phyloP scores from a whole-genome alignment of 2,888 invertebrate species.

The Drosophila basisetae region DNA sequence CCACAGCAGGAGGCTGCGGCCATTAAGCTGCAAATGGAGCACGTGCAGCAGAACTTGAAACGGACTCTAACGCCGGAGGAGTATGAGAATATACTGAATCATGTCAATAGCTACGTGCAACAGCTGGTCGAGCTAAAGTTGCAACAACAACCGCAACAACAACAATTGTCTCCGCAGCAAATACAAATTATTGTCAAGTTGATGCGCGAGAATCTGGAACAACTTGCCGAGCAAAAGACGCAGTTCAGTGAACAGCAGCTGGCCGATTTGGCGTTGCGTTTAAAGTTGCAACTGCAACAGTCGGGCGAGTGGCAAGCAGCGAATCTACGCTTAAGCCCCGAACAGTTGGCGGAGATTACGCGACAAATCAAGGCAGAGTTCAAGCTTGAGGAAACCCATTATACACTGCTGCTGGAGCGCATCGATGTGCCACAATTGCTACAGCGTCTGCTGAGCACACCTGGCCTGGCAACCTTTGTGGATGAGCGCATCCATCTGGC shows the following conservation, averaged over 20 bases:
- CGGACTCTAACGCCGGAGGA: slow-evolving; percentile 82
- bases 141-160: slow-evolving; percentile 55
- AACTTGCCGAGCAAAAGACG: slow-evolving; percentile 47
- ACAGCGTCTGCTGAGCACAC: slow-evolving; percentile 81
- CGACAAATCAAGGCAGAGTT: slow-evolving; percentile 74
- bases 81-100: slow-evolving; percentile 83
- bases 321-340: slow-evolving; percentile 73
- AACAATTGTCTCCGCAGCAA: slow-evolving; percentile 71
- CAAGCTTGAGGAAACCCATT: slow-evolving; percentile 61
- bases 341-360: slow-evolving; percentile 84
- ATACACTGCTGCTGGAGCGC: slow-evolving; percentile 74
- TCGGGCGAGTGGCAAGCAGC: slow-evolving; percentile 52
- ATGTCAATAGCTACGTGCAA: slow-evolving; percentile 84
- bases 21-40: slow-evolving; percentile 61
- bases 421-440: slow-evolving; percentile 84
- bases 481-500: slow-evolving; percentile 70
- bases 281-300: slow-evolving; percentile 66
- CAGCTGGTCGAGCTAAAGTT: slow-evolving; percentile 82
- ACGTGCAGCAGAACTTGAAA: slow-evolving; percentile 69
- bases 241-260: slow-evolving; percentile 74
- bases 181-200: slow-evolving; percentile 75
- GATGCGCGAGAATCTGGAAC: slow-evolving; percentile 79
- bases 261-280: slow-evolving; percentile 77
- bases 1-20: slow-evolving; percentile 40
- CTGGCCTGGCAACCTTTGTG: slow-evolving; percentile 75